Evolutionary conservation across 2,113 vertebrate species (phyloP).

Genomic region (Actinemys pallida): DNA sequence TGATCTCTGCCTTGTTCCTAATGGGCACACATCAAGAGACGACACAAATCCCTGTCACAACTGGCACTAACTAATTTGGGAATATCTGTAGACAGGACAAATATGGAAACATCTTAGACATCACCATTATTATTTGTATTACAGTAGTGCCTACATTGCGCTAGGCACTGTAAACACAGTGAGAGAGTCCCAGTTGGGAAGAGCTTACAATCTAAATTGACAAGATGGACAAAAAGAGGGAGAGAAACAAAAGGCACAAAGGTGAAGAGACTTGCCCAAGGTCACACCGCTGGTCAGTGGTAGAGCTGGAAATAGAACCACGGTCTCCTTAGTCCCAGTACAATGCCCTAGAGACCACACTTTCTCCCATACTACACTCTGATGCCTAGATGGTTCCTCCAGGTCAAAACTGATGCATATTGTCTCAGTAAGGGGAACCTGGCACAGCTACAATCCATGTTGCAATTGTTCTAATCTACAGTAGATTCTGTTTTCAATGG

Average conservation of each 20-base stretch:
- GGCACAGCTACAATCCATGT: not conserved
- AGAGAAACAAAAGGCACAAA: not conserved
- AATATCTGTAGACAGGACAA: not conserved
- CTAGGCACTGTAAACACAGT: not conserved
- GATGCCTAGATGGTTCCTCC: not conserved
- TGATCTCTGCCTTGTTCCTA: not conserved
- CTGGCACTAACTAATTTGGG: not conserved
- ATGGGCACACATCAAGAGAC: not conserved
- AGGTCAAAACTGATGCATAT: not conserved
- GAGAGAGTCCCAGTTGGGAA: not conserved
- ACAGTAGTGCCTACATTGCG: not conserved
- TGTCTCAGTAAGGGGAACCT: not conserved
- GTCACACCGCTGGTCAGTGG: too few species aligned
- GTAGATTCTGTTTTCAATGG: not conserved
- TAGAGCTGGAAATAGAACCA: not conserved
- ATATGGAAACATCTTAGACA: not conserved
- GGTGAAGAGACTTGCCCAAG: too few species aligned
- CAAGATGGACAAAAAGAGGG: not conserved
- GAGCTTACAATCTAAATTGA: not conserved
- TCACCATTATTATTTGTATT: not conserved
- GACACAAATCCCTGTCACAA: not conserved
- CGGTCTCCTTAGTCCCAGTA: not conserved
- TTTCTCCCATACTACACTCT: not conserved
- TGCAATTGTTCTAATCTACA: not conserved
- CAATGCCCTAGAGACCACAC: rapidly evolving